Evolutionary conservation across 2,113 vertebrate genomes (phyloP), one percentile per base, ranked within the genome.

Genomic region (Turdus rufiventris): DNA sequence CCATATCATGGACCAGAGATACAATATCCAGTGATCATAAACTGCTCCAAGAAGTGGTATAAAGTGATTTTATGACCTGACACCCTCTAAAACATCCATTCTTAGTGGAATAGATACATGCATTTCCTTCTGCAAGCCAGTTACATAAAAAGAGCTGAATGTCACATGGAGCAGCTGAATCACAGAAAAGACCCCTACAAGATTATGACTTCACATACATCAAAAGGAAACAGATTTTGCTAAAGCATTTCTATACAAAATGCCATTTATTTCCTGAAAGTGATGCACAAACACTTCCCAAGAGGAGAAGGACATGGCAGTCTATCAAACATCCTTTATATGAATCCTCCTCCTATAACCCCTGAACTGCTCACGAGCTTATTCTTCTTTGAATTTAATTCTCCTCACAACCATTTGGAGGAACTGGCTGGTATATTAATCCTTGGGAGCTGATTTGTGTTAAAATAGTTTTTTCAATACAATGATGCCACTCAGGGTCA

Each of bases 11-110:
- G 86, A 79, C 86, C 88, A 93, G 85, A 89, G 90, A 71, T 62
- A 94, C 73, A 78, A 77, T 89, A 88, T 85, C 73, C 74, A 93
- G 73, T 66, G 62, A 89, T 89, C 91, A 93, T 93, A 94, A 97
- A 96, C 70, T 86, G 33, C 45, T 93, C 5, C 6, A 86, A 92
- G 92, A 93, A 95, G 62, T 51, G 58, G 83, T 40, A 18, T 83
- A 82, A 96, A 92, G 85, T 45, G 89, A 91, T 92, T 93, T 96
- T 94, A 94, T 60, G 79, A 71, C 62, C 87, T 86, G 91, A 77
- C 79, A 83, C 75, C 76, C 65, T 10, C 77, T 67, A 66, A 93
- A 91, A 72, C 6, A 7, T 62, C 68, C 92, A 91, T 89, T 90
- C 7, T 9, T 18, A 51, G 50, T 8, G n/a, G 78, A 80, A 90